Evolutionary conservation across 2,888 invertebrate genomes (phyloP).

Genomic region (Acronicta aceris): DNA sequence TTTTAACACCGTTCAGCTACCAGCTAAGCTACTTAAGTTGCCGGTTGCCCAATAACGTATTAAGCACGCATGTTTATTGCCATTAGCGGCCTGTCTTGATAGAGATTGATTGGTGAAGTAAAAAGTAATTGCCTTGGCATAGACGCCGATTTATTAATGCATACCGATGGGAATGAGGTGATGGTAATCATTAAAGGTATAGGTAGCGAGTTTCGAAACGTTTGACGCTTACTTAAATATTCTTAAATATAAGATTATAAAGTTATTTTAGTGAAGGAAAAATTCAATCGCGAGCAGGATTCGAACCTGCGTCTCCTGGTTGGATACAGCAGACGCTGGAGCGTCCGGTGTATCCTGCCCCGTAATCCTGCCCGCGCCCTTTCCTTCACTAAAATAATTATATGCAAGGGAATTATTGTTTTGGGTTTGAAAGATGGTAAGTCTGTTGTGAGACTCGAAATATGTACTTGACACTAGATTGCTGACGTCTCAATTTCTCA

Average conservation of each 20-base stretch:
- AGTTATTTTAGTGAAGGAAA: too few relatives aligned
- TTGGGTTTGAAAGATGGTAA: too few relatives aligned
- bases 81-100: slow-evolving; percentile 65
- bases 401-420: neutral
- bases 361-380: too few relatives aligned
- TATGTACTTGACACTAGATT: too few relatives aligned
- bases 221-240: slow-evolving; percentile 14
- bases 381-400: too few relatives aligned
- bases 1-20: slow-evolving; percentile 11
- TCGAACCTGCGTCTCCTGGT: too few relatives aligned
- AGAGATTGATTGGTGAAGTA: slow-evolving; percentile 76
- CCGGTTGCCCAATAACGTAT: slow-evolving; percentile 44
- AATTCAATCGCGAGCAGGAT: too few relatives aligned
- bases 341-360: too few relatives aligned
- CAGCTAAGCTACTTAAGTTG: slow-evolving; percentile 7
- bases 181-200: slow-evolving; percentile 44
- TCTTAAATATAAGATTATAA: neutral
- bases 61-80: slow-evolving; percentile 58
- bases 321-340: too few relatives aligned
- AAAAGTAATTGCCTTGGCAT: slow-evolving; percentile 71
- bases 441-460: too few relatives aligned
- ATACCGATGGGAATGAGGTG: slow-evolving; percentile 54
- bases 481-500: too few relatives aligned
- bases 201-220: slow-evolving; percentile 39
- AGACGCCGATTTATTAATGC: slow-evolving; percentile 42